These are phyloP conservation scores for Smithornis capensis DNA, from an alignment of 2,113 vertebrate genomes.

Conservation along the genomic window DNA sequence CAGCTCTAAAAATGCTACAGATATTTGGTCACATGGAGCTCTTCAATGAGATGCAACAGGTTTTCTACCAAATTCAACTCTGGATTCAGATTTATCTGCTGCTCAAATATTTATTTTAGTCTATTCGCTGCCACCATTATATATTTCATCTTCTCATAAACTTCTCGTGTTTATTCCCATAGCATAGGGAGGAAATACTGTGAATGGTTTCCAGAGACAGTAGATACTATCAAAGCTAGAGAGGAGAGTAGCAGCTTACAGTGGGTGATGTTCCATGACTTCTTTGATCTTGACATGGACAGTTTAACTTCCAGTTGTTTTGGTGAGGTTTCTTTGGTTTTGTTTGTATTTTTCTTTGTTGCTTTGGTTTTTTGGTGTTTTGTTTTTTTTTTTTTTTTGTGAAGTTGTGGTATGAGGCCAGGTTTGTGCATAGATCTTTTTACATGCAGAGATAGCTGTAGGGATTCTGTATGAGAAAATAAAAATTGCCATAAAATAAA, in stretches of 20 bases:
- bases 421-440: neutral
- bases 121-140: neutral
- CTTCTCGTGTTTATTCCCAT: neutral
- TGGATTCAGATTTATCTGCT: neutral
- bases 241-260: neutral
- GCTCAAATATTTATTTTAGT: neutral
- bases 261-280: neutral
- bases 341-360: too few species aligned
- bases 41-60: neutral
- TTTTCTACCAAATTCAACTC: neutral
- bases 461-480: neutral
- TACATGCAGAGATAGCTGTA: neutral
- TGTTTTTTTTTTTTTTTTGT: neutral
- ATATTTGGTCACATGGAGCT: neutral
- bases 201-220: neutral
- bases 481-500: neutral
- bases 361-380: too few species aligned
- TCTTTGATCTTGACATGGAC: neutral
- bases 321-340: too few species aligned
- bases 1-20: neutral
- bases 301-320: neutral
- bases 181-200: neutral
- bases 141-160: neutral
- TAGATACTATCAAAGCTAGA: neutral
- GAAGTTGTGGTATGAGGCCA: neutral